Evolutionary conservation across 2,888 invertebrate species (phyloP).

Genomic region (Dicycla oo): DNA sequence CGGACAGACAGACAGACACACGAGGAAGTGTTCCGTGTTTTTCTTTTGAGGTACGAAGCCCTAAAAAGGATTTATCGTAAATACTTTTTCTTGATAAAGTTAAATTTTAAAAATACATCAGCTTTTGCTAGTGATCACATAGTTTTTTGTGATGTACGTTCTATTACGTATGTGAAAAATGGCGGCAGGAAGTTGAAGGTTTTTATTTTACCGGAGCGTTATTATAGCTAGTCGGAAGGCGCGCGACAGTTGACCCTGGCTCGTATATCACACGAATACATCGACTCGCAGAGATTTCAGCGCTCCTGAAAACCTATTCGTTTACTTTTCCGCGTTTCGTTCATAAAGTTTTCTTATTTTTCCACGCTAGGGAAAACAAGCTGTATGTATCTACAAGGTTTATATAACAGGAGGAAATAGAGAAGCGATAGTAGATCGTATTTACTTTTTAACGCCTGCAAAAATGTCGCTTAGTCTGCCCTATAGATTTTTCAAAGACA

Average conservation of each 20-base stretch:
- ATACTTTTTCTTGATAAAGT: too few species aligned
- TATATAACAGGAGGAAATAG: constrained; percentile 12
- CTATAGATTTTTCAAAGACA: neutral
- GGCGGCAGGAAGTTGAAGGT: constrained; percentile 33
- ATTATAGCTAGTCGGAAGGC: constrained; percentile 52
- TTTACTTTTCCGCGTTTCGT: constrained; percentile 61
- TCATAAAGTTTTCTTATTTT: constrained; percentile 59
- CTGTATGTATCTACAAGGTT: constrained; percentile 20
- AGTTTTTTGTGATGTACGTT: constrained; percentile 26
- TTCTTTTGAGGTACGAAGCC: too few species aligned
- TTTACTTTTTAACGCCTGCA: neutral
- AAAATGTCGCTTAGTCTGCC: neutral
- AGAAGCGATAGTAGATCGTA: constrained; percentile 9
- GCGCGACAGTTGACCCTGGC: constrained; percentile 69
- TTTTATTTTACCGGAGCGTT: constrained; percentile 57
- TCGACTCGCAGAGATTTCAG: constrained; percentile 68
- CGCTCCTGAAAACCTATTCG: constrained; percentile 60
- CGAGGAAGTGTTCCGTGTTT: too few species aligned
- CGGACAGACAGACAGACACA: too few species aligned
- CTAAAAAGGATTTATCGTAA: too few species aligned
- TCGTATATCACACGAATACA: constrained; percentile 74
- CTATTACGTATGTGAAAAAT: constrained; percentile 46
- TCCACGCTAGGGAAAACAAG: constrained; percentile 28
- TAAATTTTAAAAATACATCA: too few species aligned
- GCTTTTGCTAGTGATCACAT: too few species aligned